phyloP scores from a whole-genome alignment of 2,113 vertebrate genomes.

The Equus quagga region DNA sequence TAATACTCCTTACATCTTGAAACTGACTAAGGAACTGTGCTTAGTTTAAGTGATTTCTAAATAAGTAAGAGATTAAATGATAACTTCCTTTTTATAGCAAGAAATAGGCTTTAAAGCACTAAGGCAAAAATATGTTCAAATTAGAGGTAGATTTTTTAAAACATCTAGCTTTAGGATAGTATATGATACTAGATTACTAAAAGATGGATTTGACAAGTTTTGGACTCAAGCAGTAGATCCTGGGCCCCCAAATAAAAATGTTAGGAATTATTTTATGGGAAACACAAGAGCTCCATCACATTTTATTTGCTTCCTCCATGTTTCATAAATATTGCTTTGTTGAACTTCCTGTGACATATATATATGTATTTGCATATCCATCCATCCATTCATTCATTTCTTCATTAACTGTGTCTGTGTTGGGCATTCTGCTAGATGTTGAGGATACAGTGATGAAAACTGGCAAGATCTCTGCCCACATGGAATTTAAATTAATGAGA shows the following conservation, averaged over 20 bases:
- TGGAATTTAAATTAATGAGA: neutral
- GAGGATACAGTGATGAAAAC: neutral
- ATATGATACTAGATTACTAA: neutral
- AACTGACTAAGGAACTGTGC: neutral
- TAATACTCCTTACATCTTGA: neutral
- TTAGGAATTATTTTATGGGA: neutral
- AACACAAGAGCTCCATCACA: neutral
- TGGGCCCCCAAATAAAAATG: neutral
- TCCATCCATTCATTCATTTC: neutral
- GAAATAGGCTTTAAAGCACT: neutral
- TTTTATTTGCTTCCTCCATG: neutral
- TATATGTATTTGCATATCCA: neutral
- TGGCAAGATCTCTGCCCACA: neutral
- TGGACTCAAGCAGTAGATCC: neutral
- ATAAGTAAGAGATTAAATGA: neutral
- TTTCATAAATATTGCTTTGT: neutral
- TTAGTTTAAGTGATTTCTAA: neutral
- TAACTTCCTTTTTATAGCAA: neutral
- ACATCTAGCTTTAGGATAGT: neutral
- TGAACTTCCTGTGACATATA: neutral
- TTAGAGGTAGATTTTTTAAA: neutral
- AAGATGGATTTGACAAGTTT: constrained; percentile 2
- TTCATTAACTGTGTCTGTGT: neutral
- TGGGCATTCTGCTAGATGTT: neutral
- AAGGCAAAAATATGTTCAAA: neutral